Base-by-base conservation (phyloP, 1,140 invertebrate species). In the Trachymyrmex septentrionalis region DNA sequence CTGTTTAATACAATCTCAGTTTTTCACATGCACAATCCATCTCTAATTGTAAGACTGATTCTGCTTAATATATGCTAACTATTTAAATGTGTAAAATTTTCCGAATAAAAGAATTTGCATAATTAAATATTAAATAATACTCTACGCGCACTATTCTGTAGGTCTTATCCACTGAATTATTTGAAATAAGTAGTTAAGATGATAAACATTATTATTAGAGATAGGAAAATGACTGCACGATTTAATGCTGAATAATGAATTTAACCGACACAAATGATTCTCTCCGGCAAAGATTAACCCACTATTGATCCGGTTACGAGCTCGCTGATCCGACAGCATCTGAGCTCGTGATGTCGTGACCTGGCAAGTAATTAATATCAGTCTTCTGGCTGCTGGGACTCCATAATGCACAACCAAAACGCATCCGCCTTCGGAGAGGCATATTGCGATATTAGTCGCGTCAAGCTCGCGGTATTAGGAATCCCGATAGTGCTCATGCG, bases 381-480 rank as follows among this genome's bases (percentile, higher is more conserved):
- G 80, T 75, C 69, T 84, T 84, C 69, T 55, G 64, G 24, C 69
- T 73, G 80, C 53, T 57, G 50, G 21, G 34, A 71, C 66, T 73
- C 48, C 50, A 14, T 75, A 61, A 84, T 84, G 69, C 69, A 84
- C 69, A 84, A 63, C 38, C 80, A 84, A 84, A 84, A 61, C n/a
- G 69, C 55, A 84, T 84, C 55, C 67, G n/a, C 69, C 38, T 84
- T 84, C 55, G 27, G 38, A 75, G 50, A 38, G 50, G 77, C 77
- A 71, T 82, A 82, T 82, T 73, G 69, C 80, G 55, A 82, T 82
- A 82, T 82, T 73, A 82, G 80, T 73, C 53, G 69, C 80, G 55
- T 75, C 80, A 84, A 75, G 69, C 44, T 84, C 16, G 69, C 9
- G 24, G 24, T 48, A 73, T 84, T 50, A 84, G 69, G 55, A 61